phyloP scores from a whole-genome alignment of 2,113 vertebrate species.

The Pangasianodon hypophthalmus region DNA sequence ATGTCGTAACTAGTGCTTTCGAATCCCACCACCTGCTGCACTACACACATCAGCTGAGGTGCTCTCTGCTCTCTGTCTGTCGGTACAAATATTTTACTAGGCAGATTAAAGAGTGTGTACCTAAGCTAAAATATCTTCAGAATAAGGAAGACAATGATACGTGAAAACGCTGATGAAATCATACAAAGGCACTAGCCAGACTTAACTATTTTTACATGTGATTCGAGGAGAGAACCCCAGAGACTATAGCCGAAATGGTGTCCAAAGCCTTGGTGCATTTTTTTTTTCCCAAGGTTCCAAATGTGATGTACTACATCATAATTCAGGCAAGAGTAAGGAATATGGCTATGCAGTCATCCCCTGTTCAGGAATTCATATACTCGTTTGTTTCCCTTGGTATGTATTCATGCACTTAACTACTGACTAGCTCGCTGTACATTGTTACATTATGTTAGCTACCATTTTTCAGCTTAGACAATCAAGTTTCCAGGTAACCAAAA shows the following conservation, averaged over 20 bases:
- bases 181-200: too few relatives aligned
- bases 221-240: too few relatives aligned
- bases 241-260: too few relatives aligned
- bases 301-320: not conserved
- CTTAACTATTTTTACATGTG: too few relatives aligned
- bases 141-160: not conserved
- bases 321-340: not conserved
- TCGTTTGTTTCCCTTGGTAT: not conserved
- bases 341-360: not conserved
- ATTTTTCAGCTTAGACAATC: not conserved
- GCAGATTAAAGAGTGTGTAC: not conserved
- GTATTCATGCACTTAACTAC: not conserved
- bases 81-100: too few relatives aligned
- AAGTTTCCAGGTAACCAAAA: not conserved
- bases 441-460: not conserved
- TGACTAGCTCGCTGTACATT: not conserved
- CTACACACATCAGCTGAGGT: not conserved
- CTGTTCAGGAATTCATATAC: not conserved
- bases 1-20: not conserved
- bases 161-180: too few relatives aligned
- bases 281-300: not conserved
- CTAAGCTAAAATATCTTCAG: not conserved
- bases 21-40: not conserved
- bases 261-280: too few relatives aligned
- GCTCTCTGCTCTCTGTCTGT: not conserved